Conservation (phyloP, 2,888 invertebrate genomes). For the Lagria hirta region DNA sequence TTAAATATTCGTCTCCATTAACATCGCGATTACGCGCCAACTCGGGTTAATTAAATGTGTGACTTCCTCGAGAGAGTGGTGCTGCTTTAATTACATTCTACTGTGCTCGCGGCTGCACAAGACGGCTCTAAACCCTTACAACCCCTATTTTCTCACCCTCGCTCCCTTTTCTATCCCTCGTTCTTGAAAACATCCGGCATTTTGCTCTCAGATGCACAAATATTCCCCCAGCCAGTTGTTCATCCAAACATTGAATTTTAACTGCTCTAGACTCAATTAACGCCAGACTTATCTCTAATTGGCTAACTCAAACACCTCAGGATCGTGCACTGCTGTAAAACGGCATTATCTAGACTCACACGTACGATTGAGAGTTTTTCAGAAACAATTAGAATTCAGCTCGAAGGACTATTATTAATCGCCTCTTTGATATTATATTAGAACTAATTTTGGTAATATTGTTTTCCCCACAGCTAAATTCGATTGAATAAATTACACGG, state of each 20-base stretch:
- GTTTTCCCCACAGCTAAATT: too few relatives aligned
- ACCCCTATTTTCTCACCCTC: slow-evolving; percentile 28
- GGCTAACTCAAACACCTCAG: too few relatives aligned
- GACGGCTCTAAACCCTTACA: slow-evolving; percentile 42
- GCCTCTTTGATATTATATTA: too few relatives aligned
- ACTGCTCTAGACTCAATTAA: too few relatives aligned
- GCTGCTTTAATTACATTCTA: slow-evolving; percentile 51
- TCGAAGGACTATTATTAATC: too few relatives aligned
- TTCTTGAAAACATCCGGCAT: slow-evolving; percentile 38
- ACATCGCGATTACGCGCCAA: slow-evolving; percentile 52
- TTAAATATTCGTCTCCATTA: slow-evolving; percentile 54
- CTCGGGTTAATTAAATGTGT: slow-evolving; percentile 54
- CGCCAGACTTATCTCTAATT: too few relatives aligned
- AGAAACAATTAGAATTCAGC: too few relatives aligned
- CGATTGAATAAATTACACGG: neutral
- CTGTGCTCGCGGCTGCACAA: slow-evolving; percentile 48
- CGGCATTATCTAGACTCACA: too few relatives aligned
- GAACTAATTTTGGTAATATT: too few relatives aligned
- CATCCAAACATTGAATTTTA: slow-evolving; percentile 22
- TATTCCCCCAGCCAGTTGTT: slow-evolving; percentile 26
- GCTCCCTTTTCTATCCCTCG: slow-evolving; percentile 32
- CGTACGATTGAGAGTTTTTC: too few relatives aligned
- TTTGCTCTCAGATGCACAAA: slow-evolving; percentile 34
- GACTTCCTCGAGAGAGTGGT: slow-evolving; percentile 49
- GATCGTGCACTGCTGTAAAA: too few relatives aligned